Evolutionary conservation across 2,888 invertebrate species (phyloP).

Genomic region (Lithophane socia): DNA sequence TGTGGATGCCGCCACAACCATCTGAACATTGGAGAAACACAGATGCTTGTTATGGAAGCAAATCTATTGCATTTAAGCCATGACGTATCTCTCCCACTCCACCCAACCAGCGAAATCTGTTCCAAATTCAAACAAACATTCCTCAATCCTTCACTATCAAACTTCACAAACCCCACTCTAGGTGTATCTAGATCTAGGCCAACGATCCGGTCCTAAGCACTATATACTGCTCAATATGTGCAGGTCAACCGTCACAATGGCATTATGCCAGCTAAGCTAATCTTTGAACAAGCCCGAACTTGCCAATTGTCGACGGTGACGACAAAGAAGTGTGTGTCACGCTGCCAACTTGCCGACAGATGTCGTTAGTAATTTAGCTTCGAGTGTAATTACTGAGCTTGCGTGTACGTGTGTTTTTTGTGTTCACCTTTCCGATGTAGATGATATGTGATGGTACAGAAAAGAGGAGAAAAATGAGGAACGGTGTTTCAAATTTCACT

Average conservation of each 20-base stretch:
- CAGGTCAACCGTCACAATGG: slow-evolving; percentile 73
- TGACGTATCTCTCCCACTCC: background rate
- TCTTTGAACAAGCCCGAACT: slow-evolving; percentile 70
- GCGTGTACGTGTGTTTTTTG: background rate
- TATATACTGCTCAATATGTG: slow-evolving; percentile 61
- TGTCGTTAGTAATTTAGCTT: slow-evolving; percentile 48
- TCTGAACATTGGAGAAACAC: background rate
- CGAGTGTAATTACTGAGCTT: slow-evolving; percentile 37
- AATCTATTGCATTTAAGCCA: background rate
- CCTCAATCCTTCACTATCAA: slow-evolving; percentile 24
- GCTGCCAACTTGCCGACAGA: slow-evolving; percentile 60
- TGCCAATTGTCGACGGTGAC: slow-evolving; percentile 73
- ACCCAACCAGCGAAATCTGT: background rate
- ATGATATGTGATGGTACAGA: background rate
- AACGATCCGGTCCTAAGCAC: slow-evolving; percentile 52
- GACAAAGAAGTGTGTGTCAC: slow-evolving; percentile 56
- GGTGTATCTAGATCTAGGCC: slow-evolving; percentile 68
- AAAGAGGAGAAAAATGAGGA: background rate
- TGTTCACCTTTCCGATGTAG: background rate
- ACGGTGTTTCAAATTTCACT: background rate
- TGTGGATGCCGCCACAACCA: background rate
- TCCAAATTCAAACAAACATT: slow-evolving; percentile 12
- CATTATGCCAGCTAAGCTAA: slow-evolving; percentile 77
- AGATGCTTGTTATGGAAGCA: background rate
- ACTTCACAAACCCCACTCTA: slow-evolving; percentile 12